Base-by-base conservation (phyloP, 2,113 vertebrate genomes). In the Xiphophorus hellerii region DNA sequence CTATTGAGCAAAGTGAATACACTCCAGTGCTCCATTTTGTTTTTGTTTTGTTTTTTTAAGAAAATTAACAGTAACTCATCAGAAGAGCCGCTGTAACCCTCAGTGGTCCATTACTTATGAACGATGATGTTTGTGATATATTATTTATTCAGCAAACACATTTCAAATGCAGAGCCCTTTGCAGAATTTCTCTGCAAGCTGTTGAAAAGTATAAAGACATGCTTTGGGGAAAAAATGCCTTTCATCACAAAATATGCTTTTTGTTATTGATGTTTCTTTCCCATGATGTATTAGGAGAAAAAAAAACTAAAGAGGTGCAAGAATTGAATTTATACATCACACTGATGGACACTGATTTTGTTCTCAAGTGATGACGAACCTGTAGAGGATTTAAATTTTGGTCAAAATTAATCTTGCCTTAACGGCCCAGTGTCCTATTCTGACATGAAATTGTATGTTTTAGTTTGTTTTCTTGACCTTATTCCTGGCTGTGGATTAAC, bases 111-210 rank as follows among this genome's bases (percentile, higher is more conserved):
- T 89, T 84, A 87, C 83, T 82, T 76, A 73, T 76, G 76, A 89
- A 84, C 60, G 20, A 69, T 81, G 73, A 80, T 89, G 83, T 83
- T 84, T 87, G 80, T 85, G 73, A 87, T 90, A 64, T 80, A 88
- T 91, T 90, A 91, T 90, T 87, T 82, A 91, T 89, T 74, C 69
- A 82, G 80, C 74, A 74, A 68, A 84, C 69, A 62, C 71, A 67
- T 88, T 88, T 80, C 54, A 89, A 86, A 81, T 58, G 80, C 82
- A 65, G 71, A 30, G 42, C 69, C 89, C 88, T 90, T 91, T 89
- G 87, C 80, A 73, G 83, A 85, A 80, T 73, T 81, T 84, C 80
- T 84, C 83, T 76, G 69, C 74, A 76, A 82, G 84, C 76, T 64
- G 54, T 78, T 85, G 71, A 74, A 39, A 84, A 84, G 74, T 80